phyloP scores from a whole-genome alignment of 2,888 invertebrate species.

The Drosophila pseudotakahashii region DNA sequence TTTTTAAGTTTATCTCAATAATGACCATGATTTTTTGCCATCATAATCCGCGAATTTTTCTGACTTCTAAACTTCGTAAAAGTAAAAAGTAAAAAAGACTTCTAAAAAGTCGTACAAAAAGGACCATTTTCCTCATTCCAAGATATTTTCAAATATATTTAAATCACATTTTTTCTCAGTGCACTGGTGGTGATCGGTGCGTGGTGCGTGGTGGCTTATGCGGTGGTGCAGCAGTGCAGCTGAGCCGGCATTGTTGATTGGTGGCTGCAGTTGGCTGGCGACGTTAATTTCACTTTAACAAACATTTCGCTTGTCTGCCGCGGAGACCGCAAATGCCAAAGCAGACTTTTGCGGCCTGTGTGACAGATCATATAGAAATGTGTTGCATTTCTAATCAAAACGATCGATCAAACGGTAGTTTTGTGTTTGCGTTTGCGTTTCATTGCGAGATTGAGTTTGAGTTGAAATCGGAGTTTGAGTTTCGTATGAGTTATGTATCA shows the following conservation, averaged over 20 bases:
- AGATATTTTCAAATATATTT: too few species aligned
- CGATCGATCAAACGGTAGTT: slow-evolving; percentile 83
- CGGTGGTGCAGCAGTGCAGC: slow-evolving; percentile 33
- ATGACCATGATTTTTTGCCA: too few species aligned
- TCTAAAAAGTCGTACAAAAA: too few species aligned
- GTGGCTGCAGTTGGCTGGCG: slow-evolving; percentile 69
- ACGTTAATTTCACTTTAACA: slow-evolving; percentile 82
- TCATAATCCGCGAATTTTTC: too few species aligned
- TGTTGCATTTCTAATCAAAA: slow-evolving; percentile 83
- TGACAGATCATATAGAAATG: slow-evolving; percentile 82
- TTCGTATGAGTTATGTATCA: slow-evolving; percentile 24
- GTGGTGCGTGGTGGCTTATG: slow-evolving; percentile 27
- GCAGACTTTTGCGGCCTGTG: slow-evolving; percentile 73
- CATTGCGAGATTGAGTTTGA: slow-evolving; percentile 28
- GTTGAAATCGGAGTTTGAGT: slow-evolving; percentile 22
- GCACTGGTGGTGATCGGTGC: slow-evolving; percentile 17
- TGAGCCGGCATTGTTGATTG: slow-evolving; percentile 74
- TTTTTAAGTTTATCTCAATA: too few species aligned
- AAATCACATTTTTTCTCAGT: background rate
- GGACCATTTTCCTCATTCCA: too few species aligned
- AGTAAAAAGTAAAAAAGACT: too few species aligned
- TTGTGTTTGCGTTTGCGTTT: slow-evolving; percentile 68
- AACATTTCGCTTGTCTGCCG: slow-evolving; percentile 79
- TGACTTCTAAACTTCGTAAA: too few species aligned
- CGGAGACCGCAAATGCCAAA: slow-evolving; percentile 34